Evolutionary conservation across 1,140 invertebrate genomes (phyloP), one percentile per base, ranked within the genome.

Genomic region (Drosophila bifasciata): DNA sequence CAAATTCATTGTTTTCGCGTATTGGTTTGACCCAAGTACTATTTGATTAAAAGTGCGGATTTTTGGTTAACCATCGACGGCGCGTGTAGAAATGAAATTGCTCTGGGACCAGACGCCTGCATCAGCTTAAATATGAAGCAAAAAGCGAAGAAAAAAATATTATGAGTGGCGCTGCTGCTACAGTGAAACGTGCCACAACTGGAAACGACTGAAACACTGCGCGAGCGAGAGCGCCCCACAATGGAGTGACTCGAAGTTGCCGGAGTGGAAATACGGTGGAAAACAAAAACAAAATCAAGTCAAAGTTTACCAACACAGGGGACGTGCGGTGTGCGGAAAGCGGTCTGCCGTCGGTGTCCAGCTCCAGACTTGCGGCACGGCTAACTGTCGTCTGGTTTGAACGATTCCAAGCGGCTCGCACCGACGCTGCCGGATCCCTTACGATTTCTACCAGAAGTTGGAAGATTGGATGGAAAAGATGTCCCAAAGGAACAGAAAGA

Each of bases 241-340:
- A 25, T 19, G 50, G 75, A 56, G 56, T 70, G 39, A 69, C 48
- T 66, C 49, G 62, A 86, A 80, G 75, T 84, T 83, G 79, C 63
- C 71, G 44, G 66, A 55, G 72, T 84, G 76, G 80, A 80, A 84
- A 84, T 55, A 60, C 74, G 62, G 62, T 50, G 59, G 77, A 77
- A 64, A 85, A 85, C 55, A 81, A 85, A 81, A 85, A 88, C 81
- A 85, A 74, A 85, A 85, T 85, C 81, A 85, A 81, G 36, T 52
- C 61, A 75, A 49, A 64, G 63, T 41, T 68, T 69, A 32, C 63
- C 32, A 36, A 13, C 32, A 36, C 9, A 64, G 61, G 56, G 53
- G 59, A 49, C 79, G 55, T 50, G 11, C 25, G 45, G 50, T n/a
- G n/a, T n/a, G n/a, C n/a, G n/a, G n/a, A n/a, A 23, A 25, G 50